Conservation (phyloP, 2,113 vertebrate species). For the Siphamia tubifer region DNA sequence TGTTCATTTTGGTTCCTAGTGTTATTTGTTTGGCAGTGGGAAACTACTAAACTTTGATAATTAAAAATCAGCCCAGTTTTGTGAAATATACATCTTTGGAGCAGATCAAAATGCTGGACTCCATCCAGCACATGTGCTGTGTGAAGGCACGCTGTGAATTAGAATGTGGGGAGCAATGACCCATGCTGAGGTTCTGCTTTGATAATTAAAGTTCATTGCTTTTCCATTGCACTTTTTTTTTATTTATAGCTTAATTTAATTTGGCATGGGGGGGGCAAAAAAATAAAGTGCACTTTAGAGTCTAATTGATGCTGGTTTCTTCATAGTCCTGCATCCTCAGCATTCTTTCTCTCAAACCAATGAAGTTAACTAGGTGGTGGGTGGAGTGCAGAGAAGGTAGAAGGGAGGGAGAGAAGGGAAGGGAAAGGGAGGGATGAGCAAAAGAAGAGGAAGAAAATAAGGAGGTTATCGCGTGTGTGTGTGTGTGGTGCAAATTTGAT, state of each 20-base stretch:
- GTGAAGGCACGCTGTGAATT: conserved; percentile 10
- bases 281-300: conserved; percentile 78
- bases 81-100: neutral
- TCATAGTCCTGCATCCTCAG: conserved; percentile 69
- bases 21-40: neutral
- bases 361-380: conserved; percentile 61
- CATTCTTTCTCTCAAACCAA: conserved; percentile 59
- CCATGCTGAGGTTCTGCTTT: conserved; percentile 57
- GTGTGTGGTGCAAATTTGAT: conserved; percentile 57
- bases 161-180: conserved; percentile 45
- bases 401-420: neutral
- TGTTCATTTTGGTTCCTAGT: neutral
- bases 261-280: conserved; percentile 60
- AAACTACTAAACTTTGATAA: neutral
- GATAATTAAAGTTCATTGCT: conserved; percentile 77
- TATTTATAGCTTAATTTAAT: conserved; percentile 79
- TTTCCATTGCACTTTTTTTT: conserved; percentile 58
- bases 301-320: conserved; percentile 74
- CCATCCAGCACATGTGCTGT: conserved; percentile 2
- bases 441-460: conserved; percentile 31
- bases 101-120: conserved; percentile 11
- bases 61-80: neutral
- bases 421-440: neutral
- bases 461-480: conserved; percentile 29
- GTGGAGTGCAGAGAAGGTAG: conserved; percentile 13